Evolutionary conservation across 2,888 invertebrate species (phyloP), one percentile per base, ranked within the genome.

Genomic region (Meandrusa payeni): DNA sequence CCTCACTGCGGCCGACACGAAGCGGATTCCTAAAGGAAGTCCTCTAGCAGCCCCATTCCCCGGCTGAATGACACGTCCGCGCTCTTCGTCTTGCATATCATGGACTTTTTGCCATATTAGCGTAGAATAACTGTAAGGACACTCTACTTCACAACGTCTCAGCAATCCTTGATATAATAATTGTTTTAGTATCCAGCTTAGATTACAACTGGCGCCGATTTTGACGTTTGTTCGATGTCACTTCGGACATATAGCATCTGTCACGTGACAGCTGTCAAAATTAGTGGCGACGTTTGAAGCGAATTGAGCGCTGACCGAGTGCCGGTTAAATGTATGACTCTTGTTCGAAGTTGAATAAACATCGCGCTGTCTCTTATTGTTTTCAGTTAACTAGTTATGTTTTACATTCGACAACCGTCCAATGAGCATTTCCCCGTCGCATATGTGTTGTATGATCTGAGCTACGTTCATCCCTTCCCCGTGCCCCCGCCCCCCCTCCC

Each of bases 21-120:
- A n/a, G n/a, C n/a, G n/a, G 9, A 10, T 24, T 10, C n/a, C 33
- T 12, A 3, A 20, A 10, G 33, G 23, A 3, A 11, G 2, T 5
- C 4, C 17, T 5, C 2, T 31, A 10, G 22, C 11, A 32, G 12
- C 31, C 5, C 9, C n/a, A 10, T 20, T 20, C 26, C 40, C 9
- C 6, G 28, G 12, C 5, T 9, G 12, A 5, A 22, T 29, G 13
- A n/a, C n/a, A 5, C 17, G 15, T 7, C 4, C 29, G 36, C 13
- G 9, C 36, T 2, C 24, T 24, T 45, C 50, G 52, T 46, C 38
- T 54, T 72, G 78, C 81, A 83, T 82, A 82, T 82, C 82, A 82
- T 63, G 61, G 69, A 74, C 76, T 66, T 75, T 80, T 81, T 83
- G 85, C 83, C 85, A 85, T 85, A 83, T 79, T 85, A 85, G 83